phyloP scores from a whole-genome alignment of 2,888 invertebrate species.

The Saturnia pavonia region DNA sequence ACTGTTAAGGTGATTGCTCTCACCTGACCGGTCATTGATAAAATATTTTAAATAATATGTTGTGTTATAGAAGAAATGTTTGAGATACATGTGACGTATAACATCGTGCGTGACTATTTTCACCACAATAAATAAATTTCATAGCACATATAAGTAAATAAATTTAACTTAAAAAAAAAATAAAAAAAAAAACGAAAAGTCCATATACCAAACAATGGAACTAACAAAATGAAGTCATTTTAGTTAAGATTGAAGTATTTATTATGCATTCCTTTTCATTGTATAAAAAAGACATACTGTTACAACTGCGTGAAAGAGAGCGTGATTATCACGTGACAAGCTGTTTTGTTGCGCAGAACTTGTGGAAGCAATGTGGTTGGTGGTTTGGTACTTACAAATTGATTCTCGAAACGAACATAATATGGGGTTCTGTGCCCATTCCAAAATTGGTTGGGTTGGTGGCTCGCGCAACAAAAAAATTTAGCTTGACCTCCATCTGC shows the following conservation, averaged over 20 bases:
- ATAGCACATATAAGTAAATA: no score
- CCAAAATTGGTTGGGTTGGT: no score
- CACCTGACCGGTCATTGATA: background rate
- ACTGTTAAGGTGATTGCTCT: constrained; percentile 1
- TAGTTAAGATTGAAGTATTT: constrained; percentile 10
- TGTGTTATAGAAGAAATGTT: background rate
- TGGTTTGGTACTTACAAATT: background rate
- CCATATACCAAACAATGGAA: background rate
- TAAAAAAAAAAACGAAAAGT: background rate
- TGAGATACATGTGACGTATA: no score
- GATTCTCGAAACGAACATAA: background rate
- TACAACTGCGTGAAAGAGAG: background rate
- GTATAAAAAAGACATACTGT: constrained; percentile 1
- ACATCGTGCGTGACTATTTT: background rate
- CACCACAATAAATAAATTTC: background rate
- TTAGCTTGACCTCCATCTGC: no score
- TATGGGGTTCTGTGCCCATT: no score
- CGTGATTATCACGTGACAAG: background rate
- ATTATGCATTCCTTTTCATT: constrained; percentile 10
- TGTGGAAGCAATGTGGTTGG: background rate
- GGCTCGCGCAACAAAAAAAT: no score
- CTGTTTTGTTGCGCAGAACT: background rate
- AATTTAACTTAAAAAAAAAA: no score
- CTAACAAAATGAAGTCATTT: constrained; percentile 2
- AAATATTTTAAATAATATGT: background rate